phyloP scores from a whole-genome alignment of 2,888 invertebrate species.

The Dynastes hyllus region DNA sequence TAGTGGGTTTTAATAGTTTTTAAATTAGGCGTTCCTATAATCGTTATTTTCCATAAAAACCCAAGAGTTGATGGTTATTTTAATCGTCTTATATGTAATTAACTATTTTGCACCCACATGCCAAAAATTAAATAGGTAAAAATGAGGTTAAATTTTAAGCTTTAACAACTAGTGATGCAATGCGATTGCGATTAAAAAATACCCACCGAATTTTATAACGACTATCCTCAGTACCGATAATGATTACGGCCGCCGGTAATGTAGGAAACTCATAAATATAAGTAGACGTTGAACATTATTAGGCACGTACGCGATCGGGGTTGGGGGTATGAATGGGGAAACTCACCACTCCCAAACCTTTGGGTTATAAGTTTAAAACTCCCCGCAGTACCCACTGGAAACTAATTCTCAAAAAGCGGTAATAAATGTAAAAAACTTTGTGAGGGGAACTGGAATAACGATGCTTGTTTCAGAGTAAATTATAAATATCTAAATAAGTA shows the following conservation, averaged over 20 bases:
- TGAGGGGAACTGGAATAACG: neutral
- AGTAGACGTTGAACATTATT: constrained; percentile 11
- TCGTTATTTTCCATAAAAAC: too few species aligned
- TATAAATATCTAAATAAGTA: constrained; percentile 4
- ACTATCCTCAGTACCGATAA: constrained; percentile 1
- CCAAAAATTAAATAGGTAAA: neutral
- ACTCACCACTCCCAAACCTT: constrained; percentile 1
- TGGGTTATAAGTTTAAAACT: constrained; percentile 9
- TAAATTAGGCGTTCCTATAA: too few species aligned
- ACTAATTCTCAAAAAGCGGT: constrained; percentile 4
- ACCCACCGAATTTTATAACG: neutral
- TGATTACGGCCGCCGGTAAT: neutral
- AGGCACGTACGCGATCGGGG: neutral
- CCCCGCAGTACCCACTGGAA: neutral
- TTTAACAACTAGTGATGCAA: neutral
- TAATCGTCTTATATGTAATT: neutral
- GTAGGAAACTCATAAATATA: constrained; percentile 12
- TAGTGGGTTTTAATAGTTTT: too few species aligned
- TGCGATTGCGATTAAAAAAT: neutral
- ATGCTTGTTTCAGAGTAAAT: neutral
- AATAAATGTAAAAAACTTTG: constrained; percentile 18
- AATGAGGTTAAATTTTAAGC: neutral
- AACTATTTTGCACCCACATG: neutral
- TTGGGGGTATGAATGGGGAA: neutral
- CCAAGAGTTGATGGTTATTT: neutral